Base-by-base conservation (phyloP, 2,888 invertebrate genomes). In the Colostygia pectinataria region DNA sequence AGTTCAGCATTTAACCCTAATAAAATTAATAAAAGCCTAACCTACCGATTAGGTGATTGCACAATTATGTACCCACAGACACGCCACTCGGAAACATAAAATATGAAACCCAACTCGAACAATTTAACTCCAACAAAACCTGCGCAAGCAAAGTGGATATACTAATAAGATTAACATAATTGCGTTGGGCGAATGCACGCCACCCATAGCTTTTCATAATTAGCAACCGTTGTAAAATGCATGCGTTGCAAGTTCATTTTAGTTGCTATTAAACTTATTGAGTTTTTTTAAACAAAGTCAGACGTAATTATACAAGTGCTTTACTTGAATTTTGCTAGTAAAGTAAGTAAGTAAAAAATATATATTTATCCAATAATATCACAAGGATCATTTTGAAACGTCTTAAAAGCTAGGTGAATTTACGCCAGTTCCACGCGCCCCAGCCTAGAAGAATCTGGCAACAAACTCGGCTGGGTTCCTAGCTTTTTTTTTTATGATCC, bases 151-250 rank as follows among this genome's bases (percentile, higher is more conserved):
- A 75, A 83, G 80, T 82, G 83, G 80, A 84, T 84, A 81, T 82
- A 80, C 83, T 86, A 86, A 88, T 84, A 86, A 83, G 83, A 87
- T 89, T 88, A 82, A 77, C 86, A 86, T 88, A 86, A 86, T 83
- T 83, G 78, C 76, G 64, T 63, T 55, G 65, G 67, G 71, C 68
- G 65, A 68, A 65, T 62, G 79, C 87, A 86, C 84, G 86, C 84
- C 65, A 46, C 73, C 74, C 79, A 78, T 79, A 80, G 77, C 76
- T 83, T 79, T 79, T 82, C 79, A 82, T 82, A 82, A 87, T 84
- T 84, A 86, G 77, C 74, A 66, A 65, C 74, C 65, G 71, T 70
- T 80, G 57, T 57, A 43, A 48, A 47, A 50, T 43, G 51, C 53
- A 57, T 53, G 40, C 54, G 53, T 47, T 49, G 48, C 50, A 43